A percentile compares a stretch with the other conserved stretches of the same genome.
These are phyloP conservation scores for Imbricaverruca yamaguchii DNA, from an alignment of 2,888 invertebrate species.

Conservation along the genomic window DNA sequence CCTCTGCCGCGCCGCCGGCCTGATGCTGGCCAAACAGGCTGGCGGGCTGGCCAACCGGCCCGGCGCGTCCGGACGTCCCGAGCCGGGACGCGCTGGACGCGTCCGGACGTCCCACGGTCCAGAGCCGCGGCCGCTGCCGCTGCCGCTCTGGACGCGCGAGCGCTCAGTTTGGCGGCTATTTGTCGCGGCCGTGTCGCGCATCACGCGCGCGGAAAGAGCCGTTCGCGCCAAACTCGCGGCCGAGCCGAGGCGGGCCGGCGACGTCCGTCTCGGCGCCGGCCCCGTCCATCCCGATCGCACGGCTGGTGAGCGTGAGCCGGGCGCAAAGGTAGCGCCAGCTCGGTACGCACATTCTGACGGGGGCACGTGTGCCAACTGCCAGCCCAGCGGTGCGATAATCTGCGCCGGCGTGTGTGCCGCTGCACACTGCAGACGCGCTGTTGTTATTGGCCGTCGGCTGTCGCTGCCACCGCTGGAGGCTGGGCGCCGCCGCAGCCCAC, in stretches of 20 bases:
- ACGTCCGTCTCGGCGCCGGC: neutral
- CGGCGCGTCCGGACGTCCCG: neutral
- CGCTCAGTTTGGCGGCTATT: constrained; percentile 6
- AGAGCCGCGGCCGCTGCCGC: neutral
- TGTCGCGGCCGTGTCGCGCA: neutral
- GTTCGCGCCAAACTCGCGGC: neutral
- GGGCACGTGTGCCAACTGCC: neutral
- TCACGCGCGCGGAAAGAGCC: neutral
- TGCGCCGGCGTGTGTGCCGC: too few species aligned
- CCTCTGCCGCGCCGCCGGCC: neutral
- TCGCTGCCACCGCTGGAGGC: too few species aligned
- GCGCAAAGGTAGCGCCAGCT: neutral
- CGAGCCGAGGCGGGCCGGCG: neutral
- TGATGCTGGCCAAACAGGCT: neutral
- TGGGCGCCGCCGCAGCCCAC: too few species aligned
- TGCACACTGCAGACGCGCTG: too few species aligned
- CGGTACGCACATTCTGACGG: neutral
- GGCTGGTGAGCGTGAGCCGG: too few species aligned
- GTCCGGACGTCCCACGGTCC: too few species aligned
- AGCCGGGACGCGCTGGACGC: too few species aligned
- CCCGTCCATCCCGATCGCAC: too few species aligned
- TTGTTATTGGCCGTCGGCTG: too few species aligned
- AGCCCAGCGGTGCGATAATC: neutral
- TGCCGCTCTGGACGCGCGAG: neutral
- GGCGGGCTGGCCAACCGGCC: neutral